Evolutionary conservation across 2,797 vertebrate genomes (phyloP).

Genomic region (Carcharodon carcharias): DNA sequence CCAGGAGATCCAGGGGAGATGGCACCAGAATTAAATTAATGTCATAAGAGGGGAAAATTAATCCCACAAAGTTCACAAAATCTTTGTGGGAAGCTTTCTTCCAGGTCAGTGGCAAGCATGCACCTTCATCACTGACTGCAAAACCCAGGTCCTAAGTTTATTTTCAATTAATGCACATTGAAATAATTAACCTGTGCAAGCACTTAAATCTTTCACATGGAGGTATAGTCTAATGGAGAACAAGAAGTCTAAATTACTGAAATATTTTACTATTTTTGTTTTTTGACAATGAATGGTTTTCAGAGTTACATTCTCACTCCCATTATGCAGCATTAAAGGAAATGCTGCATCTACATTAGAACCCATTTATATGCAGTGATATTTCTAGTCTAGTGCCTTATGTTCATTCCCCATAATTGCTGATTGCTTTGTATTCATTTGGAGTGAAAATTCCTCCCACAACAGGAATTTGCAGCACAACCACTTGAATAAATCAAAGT

Average conservation of each 20-base stretch:
- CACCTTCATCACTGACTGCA: not conserved
- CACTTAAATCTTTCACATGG: not conserved
- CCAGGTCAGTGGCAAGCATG: too few species aligned
- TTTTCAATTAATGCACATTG: not conserved
- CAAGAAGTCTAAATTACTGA: not conserved
- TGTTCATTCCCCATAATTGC: not conserved
- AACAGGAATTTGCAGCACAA: not conserved
- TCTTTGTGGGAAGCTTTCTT: not conserved
- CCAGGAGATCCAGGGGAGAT: not conserved
- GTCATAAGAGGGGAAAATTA: not conserved
- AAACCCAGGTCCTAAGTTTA: not conserved
- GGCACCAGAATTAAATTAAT: not conserved
- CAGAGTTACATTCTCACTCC: not conserved
- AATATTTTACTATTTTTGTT: not conserved
- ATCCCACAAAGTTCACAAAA: not conserved
- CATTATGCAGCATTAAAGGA: not conserved
- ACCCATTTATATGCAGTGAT: conserved; percentile 2
- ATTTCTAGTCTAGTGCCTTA: not conserved
- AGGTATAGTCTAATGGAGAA: not conserved
- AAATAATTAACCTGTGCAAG: not conserved
- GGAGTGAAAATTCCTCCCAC: not conserved
- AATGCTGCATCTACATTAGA: not conserved
- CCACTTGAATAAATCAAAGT: not conserved
- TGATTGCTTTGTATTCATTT: not conserved
- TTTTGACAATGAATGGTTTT: not conserved